Evolutionary conservation across 2,797 vertebrate species (phyloP).

Genomic region (Enteromius unitaeniatus): DNA sequence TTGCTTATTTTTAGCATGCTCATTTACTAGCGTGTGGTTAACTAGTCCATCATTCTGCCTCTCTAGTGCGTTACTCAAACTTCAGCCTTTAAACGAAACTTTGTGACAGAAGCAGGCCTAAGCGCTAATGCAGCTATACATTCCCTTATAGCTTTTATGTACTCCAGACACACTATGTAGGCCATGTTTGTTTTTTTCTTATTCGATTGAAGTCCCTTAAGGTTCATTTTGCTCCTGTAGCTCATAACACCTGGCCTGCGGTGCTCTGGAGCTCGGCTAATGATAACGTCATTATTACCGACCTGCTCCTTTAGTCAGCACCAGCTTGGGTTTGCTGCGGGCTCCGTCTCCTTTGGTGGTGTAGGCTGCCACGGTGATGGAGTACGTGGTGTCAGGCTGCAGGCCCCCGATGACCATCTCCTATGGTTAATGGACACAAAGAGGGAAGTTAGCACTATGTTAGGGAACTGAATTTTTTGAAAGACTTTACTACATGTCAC

Average conservation of each 20-base stretch:
- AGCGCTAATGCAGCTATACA: neutral
- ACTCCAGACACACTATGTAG: conserved; percentile 36
- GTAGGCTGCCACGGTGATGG: conserved; percentile 97
- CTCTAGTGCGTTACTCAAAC: neutral
- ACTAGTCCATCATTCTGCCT: neutral
- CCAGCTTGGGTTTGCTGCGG: conserved; percentile 94
- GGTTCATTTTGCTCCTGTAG: conserved; percentile 40
- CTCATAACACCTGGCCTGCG: conserved; percentile 9
- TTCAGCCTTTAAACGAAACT: neutral
- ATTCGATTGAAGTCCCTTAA: conserved; percentile 26
- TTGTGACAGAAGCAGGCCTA: neutral
- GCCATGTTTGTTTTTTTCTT: conserved; percentile 30
- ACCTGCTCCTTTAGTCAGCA: conserved; percentile 96
- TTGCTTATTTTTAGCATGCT: neutral
- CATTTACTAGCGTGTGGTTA: neutral
- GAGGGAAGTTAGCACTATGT: conserved; percentile 24
- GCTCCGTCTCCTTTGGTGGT: conserved; percentile 98
- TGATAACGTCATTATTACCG: conserved; percentile 60
- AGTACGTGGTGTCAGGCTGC: conserved; percentile 95
- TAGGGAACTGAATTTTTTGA: neutral
- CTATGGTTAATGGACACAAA: conserved; percentile 68
- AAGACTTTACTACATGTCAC: neutral
- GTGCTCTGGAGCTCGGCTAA: conserved; percentile 12
- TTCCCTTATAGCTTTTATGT: conserved; percentile 13
- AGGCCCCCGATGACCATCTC: conserved; percentile 95